phyloP scores from a whole-genome alignment of 2,113 vertebrate genomes.

The Ptilorrhoa leucosticta region DNA sequence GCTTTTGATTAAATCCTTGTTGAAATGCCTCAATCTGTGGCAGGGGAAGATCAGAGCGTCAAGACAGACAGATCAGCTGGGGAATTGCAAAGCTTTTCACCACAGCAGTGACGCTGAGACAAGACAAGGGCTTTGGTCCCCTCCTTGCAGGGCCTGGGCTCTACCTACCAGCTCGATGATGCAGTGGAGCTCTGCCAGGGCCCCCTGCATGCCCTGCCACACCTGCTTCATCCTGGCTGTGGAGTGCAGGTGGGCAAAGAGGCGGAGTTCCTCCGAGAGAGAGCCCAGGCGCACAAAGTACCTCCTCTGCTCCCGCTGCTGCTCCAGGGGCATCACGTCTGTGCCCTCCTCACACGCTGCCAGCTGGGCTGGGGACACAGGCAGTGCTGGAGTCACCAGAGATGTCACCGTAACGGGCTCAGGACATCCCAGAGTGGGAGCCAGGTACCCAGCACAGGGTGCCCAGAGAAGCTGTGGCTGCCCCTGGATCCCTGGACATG shows the following conservation, averaged over 20 bases:
- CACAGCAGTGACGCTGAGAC: accelerated
- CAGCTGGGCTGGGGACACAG: background rate
- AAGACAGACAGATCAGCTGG: background rate
- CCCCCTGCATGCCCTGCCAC: conserved; percentile 65
- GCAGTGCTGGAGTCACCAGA: background rate
- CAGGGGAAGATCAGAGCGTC: background rate
- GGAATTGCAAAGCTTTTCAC: background rate
- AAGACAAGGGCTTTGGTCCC: background rate
- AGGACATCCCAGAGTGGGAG: background rate
- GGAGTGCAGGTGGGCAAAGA: conserved; percentile 74
- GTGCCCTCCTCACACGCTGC: background rate
- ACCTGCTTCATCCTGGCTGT: conserved; percentile 68
- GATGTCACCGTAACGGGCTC: accelerated
- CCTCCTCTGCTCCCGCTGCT: background rate
- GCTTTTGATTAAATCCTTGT: conserved; percentile 73
- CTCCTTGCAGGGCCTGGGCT: background rate
- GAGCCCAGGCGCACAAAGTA: conserved; percentile 65
- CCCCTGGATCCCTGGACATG: background rate
- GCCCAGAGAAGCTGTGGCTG: background rate
- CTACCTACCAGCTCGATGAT: conserved; percentile 81
- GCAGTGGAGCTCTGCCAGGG: conserved; percentile 75
- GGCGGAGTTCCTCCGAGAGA: conserved; percentile 65
- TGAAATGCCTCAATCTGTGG: conserved; percentile 58
- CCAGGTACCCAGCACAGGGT: background rate
- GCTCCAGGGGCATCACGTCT: background rate